Evolutionary conservation across 1,140 invertebrate species (phyloP), one percentile per base, ranked within the genome.

Genomic region (Chionoecetes opilio): DNA sequence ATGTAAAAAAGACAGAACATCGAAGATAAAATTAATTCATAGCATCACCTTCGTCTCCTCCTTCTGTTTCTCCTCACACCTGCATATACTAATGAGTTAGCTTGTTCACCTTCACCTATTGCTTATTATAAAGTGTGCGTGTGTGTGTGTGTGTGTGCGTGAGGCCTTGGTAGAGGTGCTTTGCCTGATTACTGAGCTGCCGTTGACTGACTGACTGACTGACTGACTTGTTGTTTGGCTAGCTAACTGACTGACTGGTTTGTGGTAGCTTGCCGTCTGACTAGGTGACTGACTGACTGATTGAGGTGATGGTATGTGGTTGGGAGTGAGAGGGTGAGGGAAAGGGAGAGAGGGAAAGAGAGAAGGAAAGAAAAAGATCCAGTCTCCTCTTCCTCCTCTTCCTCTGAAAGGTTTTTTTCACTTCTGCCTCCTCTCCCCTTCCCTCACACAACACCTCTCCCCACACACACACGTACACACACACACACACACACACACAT

Each of bases 21-120:
- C 46, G 46, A 53, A 53, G 46, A 53, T 9, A 53, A 53, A 53
- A 17, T 53, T n/a, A 14, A 53, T 53, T 17, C 63, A 75, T 75
- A 6, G n/a, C n/a, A n/a, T n/a, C 8, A n/a, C 63, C n/a, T 75
- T 21, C n/a, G 26, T 26, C 21, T 75, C 5, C 63, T 75, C 63
- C 63, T 75, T 0, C 63, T 75, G 6, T 26, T 75, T n/a, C 63
- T 75, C 26, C 63, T 75, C 21, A n/a, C n/a, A 1, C 21, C 63
- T 75, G 63, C 63, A 75, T 75, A 75, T 75, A n/a, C n/a, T 1
- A 75, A n/a, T 75, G 63, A 75, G 63, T 75, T 75, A 75, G 63
- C n/a, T 21, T 75, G 63, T 75, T n/a, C n/a, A 53, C n/a, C n/a
- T 75, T 21, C 63, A 75, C 6, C 63, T 75, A 75, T 75, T 75